Conservation (phyloP, 2,797 vertebrate species). For the Silurus lanzhouensis region DNA sequence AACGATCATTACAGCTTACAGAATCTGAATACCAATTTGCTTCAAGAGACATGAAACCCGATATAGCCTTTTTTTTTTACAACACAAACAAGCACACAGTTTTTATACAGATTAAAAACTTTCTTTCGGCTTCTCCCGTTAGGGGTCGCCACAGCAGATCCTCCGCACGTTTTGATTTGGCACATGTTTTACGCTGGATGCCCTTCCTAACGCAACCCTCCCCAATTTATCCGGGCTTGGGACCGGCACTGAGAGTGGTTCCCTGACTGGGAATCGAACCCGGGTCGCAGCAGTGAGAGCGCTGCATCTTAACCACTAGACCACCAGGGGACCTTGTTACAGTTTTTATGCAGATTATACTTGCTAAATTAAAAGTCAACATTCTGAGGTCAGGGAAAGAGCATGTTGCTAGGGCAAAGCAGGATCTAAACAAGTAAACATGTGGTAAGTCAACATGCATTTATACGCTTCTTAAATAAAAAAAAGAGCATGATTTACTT, state of each 20-base stretch:
- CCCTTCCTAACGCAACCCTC: too few species aligned
- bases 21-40: neutral
- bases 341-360: neutral
- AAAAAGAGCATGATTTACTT: slow-evolving; percentile 1
- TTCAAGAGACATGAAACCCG: neutral
- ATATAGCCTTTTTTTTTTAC: neutral
- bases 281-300: too few species aligned
- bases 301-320: too few species aligned
- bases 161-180: too few species aligned
- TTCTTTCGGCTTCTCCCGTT: too few species aligned
- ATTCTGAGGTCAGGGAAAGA: slow-evolving; percentile 17
- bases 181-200: too few species aligned
- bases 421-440: slow-evolving; percentile 10
- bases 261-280: too few species aligned
- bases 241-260: too few species aligned
- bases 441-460: neutral
- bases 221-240: too few species aligned
- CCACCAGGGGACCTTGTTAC: too few species aligned
- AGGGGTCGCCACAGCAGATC: too few species aligned
- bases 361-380: neutral
- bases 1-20: neutral
- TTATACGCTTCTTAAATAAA: slow-evolving; percentile 6
- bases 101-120: neutral
- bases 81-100: neutral
- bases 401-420: neutral